These are phyloP conservation scores for Oryzias sinensis DNA, from an alignment of 2,797 vertebrate species.

Conservation along the genomic window DNA sequence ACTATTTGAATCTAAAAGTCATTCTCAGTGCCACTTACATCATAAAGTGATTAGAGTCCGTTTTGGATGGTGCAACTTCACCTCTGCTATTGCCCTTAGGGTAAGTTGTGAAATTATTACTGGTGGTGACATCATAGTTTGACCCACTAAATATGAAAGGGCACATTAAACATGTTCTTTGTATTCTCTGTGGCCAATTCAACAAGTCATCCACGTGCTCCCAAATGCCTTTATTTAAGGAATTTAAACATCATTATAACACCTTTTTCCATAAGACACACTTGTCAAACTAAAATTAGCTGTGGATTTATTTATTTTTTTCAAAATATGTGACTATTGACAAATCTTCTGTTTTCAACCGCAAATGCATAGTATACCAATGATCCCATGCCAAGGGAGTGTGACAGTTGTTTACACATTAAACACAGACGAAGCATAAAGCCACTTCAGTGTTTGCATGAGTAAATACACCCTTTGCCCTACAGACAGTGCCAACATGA, in stretches of 20 bases:
- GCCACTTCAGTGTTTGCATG: conserved; percentile 78
- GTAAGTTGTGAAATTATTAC: conserved; percentile 26
- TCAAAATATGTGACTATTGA: background rate
- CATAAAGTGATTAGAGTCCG: conserved; percentile 49
- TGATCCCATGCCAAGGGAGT: conserved; percentile 58
- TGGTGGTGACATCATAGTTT: conserved; percentile 19
- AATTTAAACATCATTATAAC: background rate
- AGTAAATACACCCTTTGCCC: conserved; percentile 81
- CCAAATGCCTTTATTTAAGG: too few relatives aligned
- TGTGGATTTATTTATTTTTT: background rate
- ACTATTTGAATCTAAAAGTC: too few relatives aligned
- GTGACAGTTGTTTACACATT: conserved; percentile 70
- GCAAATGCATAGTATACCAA: conserved; percentile 28
- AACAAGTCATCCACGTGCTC: too few relatives aligned
- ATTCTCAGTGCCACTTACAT: too few relatives aligned
- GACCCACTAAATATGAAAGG: conserved; percentile 8
- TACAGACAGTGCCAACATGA: conserved; percentile 61
- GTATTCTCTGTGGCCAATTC: too few relatives aligned
- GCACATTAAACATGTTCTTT: conserved; percentile 2
- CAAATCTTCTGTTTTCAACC: background rate
- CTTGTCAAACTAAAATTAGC: background rate
- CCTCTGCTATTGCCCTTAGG: conserved; percentile 30
- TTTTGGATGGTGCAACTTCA: conserved; percentile 46
- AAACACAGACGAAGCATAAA: conserved; percentile 81
- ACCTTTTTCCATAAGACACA: background rate